Evolutionary conservation across 2,113 vertebrate genomes (phyloP), one percentile per base, ranked within the genome.

Genomic region (Jacana jacana): DNA sequence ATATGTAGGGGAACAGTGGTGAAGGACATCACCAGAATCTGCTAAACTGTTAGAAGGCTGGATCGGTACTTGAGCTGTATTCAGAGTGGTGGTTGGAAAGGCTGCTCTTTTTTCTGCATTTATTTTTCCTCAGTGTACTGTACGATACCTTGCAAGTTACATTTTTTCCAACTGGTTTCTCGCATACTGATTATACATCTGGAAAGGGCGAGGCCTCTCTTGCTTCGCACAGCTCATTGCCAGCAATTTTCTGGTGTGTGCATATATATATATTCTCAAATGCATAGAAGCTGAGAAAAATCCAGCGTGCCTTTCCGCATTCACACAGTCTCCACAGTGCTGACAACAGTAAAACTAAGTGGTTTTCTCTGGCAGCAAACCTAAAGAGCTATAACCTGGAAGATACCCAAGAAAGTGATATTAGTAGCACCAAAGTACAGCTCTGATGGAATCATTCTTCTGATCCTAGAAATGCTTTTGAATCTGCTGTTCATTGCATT

Each of bases 321-420:
- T 40, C 66, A 71, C 22, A 33, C 10, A 48, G 37, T 68, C 81
- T 92, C 84, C 68, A 78, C 63, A 82, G 46, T 78, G 86, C 93
- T 97, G 90, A 95, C 66, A 93, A 89, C 31, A 65, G 61, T 86
- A 95, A 95, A 97, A 94, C 17, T 49, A 88, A 94, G 89, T 60
- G 78, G 81, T n/a, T 88, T 86, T 64, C 82, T 86, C 71, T 94
- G 90, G 88, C 91, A 93, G 87, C 63, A 96, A 89, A 91, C 46
- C 83, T 85, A 52, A 88, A 66, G 33, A 92, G 54, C 92, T 89
- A 91, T 13, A 76, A 95, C 51, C 81, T 95, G 93, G 73, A 94
- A 79, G 52, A 75, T 52, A 89, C 22, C 87, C 93, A 94, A 72
- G 44, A 72, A 91, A 87, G 23, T 37, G 33, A 5, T 86, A 83